A percentile compares a stretch with the other conserved stretches of the same genome.
phyloP scores from a whole-genome alignment of 2,797 vertebrate genomes.

The Pyrocephalus nanus region DNA sequence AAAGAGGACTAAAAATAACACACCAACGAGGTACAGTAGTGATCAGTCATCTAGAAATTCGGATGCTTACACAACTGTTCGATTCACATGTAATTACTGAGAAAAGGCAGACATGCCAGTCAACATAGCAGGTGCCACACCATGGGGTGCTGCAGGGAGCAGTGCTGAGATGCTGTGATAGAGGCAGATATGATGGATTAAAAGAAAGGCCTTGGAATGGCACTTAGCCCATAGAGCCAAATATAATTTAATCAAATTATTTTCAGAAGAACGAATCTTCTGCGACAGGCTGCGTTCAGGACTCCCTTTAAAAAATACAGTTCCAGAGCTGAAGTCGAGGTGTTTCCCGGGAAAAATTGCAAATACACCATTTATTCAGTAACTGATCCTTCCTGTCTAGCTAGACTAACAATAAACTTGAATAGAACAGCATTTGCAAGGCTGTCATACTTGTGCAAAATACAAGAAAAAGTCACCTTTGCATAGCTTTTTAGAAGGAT shows the following conservation, averaged over 20 bases:
- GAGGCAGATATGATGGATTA: background rate
- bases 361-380: background rate
- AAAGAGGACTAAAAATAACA: background rate
- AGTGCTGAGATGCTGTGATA: background rate
- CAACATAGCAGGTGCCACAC: slow-evolving; percentile 10
- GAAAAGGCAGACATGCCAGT: slow-evolving; percentile 15
- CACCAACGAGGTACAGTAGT: background rate
- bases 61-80: slow-evolving; percentile 1
- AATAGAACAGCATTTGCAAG: background rate
- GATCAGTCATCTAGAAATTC: slow-evolving; percentile 6
- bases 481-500: background rate
- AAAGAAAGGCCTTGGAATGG: background rate
- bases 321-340: background rate
- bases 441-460: background rate
- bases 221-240: background rate
- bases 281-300: background rate
- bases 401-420: background rate
- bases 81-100: background rate
- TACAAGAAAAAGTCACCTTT: background rate
- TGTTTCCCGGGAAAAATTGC: background rate
- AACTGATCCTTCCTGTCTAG: background rate
- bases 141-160: background rate
- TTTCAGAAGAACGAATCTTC: background rate
- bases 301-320: background rate
- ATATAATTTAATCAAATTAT: slow-evolving; percentile 10